A percentile compares a stretch with the other conserved stretches of the same genome.
Conservation (phyloP, 1,140 invertebrate species). For the Philotrypesis tridentata region DNA sequence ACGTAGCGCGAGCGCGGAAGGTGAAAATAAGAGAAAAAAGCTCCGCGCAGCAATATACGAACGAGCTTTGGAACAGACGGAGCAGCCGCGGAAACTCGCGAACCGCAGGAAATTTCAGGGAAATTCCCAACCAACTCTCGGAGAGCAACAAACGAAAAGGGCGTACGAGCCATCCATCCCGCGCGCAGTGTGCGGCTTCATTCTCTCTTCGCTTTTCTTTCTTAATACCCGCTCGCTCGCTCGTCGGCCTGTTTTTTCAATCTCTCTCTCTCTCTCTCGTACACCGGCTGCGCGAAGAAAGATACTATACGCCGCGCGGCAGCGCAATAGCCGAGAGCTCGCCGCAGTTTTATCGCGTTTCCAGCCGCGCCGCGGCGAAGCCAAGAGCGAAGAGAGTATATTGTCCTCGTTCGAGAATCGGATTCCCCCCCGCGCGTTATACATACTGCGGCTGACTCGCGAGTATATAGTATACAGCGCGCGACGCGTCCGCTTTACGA, state of each 20-base stretch:
- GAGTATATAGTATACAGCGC: too few species aligned
- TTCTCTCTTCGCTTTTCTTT: neutral
- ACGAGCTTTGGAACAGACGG: neutral
- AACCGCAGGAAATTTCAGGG: neutral
- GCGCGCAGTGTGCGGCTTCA: neutral
- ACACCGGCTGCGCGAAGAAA: neutral
- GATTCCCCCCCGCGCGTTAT: too few species aligned
- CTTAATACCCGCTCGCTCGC: too few species aligned
- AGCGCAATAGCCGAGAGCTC: neutral
- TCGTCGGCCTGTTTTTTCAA: neutral
- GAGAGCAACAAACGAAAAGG: neutral
- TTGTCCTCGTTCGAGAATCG: slow-evolving; percentile 1
- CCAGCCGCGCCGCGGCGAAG: neutral
- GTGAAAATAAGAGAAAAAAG: neutral
- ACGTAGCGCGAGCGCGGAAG: too few species aligned
- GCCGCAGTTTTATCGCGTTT: slow-evolving; percentile 9
- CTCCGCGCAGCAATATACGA: neutral
- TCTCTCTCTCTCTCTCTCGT: neutral
- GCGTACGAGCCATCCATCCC: neutral
- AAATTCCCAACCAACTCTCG: neutral
- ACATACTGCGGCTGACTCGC: too few species aligned
- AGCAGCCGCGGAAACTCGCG: neutral
- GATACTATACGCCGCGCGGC: neutral
- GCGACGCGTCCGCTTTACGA: too few species aligned
- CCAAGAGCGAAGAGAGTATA: neutral